phyloP scores from a whole-genome alignment of 35 echinoderm and acorn worm species.

The Apostichopus parvimensis region DNA sequence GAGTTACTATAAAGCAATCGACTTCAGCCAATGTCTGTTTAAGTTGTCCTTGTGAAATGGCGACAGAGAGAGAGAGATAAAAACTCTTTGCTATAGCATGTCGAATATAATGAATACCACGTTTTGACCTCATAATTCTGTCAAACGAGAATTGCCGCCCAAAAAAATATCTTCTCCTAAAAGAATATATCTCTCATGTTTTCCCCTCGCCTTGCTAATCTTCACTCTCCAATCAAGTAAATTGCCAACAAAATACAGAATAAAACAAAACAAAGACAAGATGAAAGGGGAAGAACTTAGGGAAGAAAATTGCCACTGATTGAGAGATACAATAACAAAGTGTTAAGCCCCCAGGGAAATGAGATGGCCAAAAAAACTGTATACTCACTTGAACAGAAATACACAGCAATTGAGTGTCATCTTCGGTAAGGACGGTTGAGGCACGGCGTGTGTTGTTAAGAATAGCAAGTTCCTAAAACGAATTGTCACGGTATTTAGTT shows the following conservation, averaged over 20 bases:
- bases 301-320: neutral
- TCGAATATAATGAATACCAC: neutral
- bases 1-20: too few relatives aligned
- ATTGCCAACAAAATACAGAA: neutral
- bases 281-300: neutral
- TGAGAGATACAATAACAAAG: neutral
- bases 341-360: neutral
- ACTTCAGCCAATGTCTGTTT: too few relatives aligned
- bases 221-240: neutral
- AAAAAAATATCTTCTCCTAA: too few relatives aligned
- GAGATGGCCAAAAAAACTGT: too few relatives aligned
- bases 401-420: slow-evolving; percentile 56
- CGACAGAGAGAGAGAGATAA: too few relatives aligned
- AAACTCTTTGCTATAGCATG: neutral
- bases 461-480: slow-evolving; percentile 73
- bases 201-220: too few relatives aligned
- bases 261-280: neutral
- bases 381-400: slow-evolving; percentile 76
- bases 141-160: neutral
- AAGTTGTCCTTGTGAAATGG: too few relatives aligned
- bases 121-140: neutral
- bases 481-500: neutral
- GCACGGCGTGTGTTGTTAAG: slow-evolving; percentile 66
- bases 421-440: slow-evolving; percentile 77
- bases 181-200: too few relatives aligned